Evolutionary conservation across 2,888 invertebrate genomes (phyloP).

Genomic region (Diogma glabrata): DNA sequence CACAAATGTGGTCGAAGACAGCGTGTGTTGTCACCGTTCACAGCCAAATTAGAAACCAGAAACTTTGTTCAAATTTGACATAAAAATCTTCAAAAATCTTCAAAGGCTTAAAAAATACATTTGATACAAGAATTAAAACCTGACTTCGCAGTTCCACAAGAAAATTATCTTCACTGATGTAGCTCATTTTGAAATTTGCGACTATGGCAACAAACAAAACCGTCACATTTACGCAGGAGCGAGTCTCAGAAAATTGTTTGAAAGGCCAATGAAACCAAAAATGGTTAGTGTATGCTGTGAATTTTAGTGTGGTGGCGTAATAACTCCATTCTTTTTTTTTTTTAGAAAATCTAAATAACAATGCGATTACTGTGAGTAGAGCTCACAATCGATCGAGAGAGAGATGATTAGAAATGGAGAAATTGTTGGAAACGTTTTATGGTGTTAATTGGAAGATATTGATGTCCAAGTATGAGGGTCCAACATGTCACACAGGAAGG

Average conservation of each 20-base stretch:
- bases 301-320: background rate
- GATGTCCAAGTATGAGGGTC: background rate
- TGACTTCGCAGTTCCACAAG: background rate
- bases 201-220: background rate
- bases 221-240: background rate
- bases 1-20: background rate
- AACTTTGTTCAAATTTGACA: constrained; percentile 3
- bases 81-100: too few species aligned
- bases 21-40: background rate
- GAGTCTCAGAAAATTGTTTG: background rate
- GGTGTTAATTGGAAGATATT: background rate
- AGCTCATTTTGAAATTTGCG: background rate
- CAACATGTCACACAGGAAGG: background rate
- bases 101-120: background rate
- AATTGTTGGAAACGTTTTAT: too few species aligned
- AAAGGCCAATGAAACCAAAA: too few species aligned
- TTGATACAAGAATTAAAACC: background rate
- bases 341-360: background rate
- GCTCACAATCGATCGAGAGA: background rate
- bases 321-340: background rate
- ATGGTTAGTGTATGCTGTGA: background rate
- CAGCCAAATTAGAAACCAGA: background rate
- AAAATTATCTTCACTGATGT: background rate
- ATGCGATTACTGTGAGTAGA: background rate
- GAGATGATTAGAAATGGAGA: too few species aligned